Percentiles rank a stretch among this genome's conserved stretches.
phyloP scores from a whole-genome alignment of 2,888 invertebrate genomes.

The Dinocampus coccinellae region DNA sequence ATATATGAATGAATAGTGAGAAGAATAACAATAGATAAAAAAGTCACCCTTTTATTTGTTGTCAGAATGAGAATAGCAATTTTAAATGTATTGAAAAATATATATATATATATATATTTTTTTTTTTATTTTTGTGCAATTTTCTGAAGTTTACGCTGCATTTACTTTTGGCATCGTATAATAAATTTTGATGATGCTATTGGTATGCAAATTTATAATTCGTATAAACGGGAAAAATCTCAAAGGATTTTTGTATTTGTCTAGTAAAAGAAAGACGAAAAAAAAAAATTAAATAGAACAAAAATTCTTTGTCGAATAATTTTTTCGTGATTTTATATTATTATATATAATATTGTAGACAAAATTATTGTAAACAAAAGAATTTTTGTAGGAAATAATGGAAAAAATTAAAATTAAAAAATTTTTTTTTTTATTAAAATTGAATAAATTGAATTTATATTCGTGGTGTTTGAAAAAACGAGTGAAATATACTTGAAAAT shows the following conservation, averaged over 20 bases:
- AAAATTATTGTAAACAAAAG: no score
- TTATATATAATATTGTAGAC: no score
- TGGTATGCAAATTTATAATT: not conserved
- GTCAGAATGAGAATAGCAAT: not conserved
- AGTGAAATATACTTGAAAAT: no score
- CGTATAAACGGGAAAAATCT: not conserved
- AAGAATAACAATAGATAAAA: not conserved
- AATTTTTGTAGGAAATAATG: no score
- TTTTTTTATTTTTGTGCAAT: not conserved
- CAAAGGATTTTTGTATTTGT: not conserved
- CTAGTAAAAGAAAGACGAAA: not conserved
- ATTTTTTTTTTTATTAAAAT: no score
- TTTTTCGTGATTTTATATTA: no score
- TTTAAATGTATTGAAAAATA: not conserved
- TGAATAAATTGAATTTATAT: no score
- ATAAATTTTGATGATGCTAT: not conserved
- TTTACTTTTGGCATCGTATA: not conserved
- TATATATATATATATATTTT: not conserved
- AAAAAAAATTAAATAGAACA: not conserved
- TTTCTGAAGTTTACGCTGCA: no score
- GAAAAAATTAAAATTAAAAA: no score
- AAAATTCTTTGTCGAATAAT: not conserved
- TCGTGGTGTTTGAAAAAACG: no score
- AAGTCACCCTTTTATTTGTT: not conserved
- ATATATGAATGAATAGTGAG: not conserved